Evolutionary conservation across 2,113 vertebrate species (phyloP).

Genomic region (Antennarius striatus): DNA sequence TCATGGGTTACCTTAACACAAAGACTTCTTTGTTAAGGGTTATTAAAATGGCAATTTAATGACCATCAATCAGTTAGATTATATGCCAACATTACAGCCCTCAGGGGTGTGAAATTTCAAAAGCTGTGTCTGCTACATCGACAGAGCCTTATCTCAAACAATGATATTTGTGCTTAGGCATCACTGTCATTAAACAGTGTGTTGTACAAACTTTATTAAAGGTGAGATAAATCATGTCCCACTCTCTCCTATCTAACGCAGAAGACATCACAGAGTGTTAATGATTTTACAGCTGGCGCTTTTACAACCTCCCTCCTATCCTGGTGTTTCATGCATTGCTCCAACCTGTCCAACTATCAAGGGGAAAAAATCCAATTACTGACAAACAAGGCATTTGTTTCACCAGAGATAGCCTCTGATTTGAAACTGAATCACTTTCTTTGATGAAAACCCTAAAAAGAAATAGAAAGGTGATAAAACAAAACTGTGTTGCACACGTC

Average conservation of each 20-base stretch:
- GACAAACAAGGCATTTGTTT: neutral
- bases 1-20: conserved; percentile 27
- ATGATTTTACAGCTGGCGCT: conserved; percentile 44
- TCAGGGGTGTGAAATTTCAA: conserved; percentile 32
- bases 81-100: conserved; percentile 19
- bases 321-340: conserved; percentile 6
- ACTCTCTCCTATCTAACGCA: conserved; percentile 3
- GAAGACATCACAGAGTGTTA: conserved; percentile 43
- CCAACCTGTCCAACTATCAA: neutral
- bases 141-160: conserved; percentile 30
- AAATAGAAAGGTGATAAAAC: no score
- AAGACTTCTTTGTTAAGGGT: conserved; percentile 24
- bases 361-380: neutral
- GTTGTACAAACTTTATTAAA: conserved; percentile 37
- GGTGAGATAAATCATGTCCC: conserved; percentile 2
- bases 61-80: conserved; percentile 45
- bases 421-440: no score
- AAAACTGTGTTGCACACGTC: no score
- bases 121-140: neutral
- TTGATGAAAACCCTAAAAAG: no score
- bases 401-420: no score
- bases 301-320: conserved; percentile 25
- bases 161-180: conserved; percentile 21
- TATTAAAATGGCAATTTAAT: conserved; percentile 19
- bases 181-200: neutral